phyloP scores from a whole-genome alignment of 1,140 invertebrate species.

The Muscidifurax raptorellus region DNA sequence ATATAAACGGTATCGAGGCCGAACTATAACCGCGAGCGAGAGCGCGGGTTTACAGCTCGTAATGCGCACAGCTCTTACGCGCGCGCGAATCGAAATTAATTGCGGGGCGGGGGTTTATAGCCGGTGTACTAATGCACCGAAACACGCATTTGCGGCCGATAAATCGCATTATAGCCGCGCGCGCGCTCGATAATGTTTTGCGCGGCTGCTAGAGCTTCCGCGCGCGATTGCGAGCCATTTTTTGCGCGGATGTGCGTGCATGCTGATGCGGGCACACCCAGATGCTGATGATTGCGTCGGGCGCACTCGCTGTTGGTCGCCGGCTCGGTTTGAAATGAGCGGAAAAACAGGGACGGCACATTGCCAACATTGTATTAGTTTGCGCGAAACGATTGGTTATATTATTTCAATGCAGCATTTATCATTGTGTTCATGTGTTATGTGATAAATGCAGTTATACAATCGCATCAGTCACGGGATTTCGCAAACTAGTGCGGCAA shows the following conservation, averaged over 20 bases:
- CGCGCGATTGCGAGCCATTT: background rate
- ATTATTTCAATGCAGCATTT: background rate
- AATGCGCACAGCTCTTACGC: conserved; percentile 14
- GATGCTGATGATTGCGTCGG: too few relatives aligned
- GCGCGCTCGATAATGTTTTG: background rate
- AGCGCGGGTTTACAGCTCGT: conserved; percentile 19
- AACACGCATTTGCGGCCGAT: conserved; percentile 34
- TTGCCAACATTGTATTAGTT: too few relatives aligned
- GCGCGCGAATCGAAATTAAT: conserved; percentile 44
- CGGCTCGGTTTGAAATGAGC: too few relatives aligned
- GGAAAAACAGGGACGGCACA: too few relatives aligned
- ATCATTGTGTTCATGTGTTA: background rate
- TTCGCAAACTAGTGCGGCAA: too few relatives aligned
- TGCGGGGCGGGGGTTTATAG: conserved; percentile 17
- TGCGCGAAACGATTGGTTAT: background rate
- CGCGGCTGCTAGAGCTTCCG: background rate
- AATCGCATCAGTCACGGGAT: background rate
- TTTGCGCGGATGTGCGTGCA: background rate
- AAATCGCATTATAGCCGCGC: conserved; percentile 27
- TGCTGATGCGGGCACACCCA: background rate
- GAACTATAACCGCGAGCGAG: conserved; percentile 6
- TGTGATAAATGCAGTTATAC: background rate
- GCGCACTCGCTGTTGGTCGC: too few relatives aligned
- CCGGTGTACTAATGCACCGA: conserved; percentile 20
- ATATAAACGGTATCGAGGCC: background rate